Conservation (phyloP, 2,888 invertebrate genomes). For the Octodonta nipae region DNA sequence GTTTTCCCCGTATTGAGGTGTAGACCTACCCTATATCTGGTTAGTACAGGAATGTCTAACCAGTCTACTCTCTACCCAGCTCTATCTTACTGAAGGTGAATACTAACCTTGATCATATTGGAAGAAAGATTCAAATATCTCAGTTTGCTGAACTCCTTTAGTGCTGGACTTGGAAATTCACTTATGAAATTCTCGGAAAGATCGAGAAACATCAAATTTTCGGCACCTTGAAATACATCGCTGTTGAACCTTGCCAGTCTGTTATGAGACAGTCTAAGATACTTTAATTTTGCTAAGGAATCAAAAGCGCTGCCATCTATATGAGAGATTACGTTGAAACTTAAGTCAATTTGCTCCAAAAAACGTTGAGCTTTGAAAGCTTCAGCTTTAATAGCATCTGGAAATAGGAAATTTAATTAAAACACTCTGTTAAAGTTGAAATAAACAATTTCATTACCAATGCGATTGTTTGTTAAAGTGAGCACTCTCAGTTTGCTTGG, state of each 20-base stretch:
- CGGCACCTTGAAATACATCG: slow-evolving; percentile 66
- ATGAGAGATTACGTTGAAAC: slow-evolving; percentile 58
- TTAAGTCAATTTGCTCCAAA: slow-evolving; percentile 64
- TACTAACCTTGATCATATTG: slow-evolving; percentile 66
- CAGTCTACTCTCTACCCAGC: slow-evolving; percentile 2
- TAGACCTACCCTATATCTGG: too few species aligned
- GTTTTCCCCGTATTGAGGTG: too few species aligned
- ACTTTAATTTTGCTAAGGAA: slow-evolving; percentile 51
- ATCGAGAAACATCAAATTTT: slow-evolving; percentile 64
- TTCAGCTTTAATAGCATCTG: slow-evolving; percentile 50
- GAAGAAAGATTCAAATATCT: slow-evolving; percentile 68
- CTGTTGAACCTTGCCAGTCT: slow-evolving; percentile 68
- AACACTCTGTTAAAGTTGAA: not conserved
- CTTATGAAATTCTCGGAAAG: slow-evolving; percentile 75
- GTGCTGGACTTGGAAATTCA: slow-evolving; percentile 65
- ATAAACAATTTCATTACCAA: slow-evolving; percentile 46
- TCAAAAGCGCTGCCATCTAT: slow-evolving; percentile 66
- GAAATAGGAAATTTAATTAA: slow-evolving; percentile 2
- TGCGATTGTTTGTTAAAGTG: slow-evolving; percentile 65
- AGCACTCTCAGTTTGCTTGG: slow-evolving; percentile 60
- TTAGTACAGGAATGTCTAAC: too few species aligned
- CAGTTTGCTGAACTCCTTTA: slow-evolving; percentile 55
- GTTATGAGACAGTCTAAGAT: slow-evolving; percentile 64
- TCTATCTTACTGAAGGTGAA: too few species aligned
- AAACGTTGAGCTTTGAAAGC: slow-evolving; percentile 58